Evolutionary conservation across 2,797 vertebrate species (phyloP), one percentile per base, ranked within the genome.

Genomic region (Macrochelys suwanniensis): DNA sequence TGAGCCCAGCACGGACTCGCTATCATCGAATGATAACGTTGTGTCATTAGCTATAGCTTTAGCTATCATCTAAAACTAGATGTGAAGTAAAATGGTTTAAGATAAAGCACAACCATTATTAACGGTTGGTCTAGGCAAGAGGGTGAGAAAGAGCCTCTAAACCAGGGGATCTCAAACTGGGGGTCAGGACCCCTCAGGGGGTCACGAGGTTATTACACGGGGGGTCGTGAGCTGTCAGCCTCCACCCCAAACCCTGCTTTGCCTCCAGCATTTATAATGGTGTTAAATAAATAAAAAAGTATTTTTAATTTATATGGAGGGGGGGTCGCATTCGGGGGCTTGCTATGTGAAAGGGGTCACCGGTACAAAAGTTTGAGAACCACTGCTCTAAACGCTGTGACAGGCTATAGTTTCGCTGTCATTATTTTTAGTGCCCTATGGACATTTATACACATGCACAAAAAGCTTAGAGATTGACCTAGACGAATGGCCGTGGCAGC

Each of bases 401-500:
- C n/a, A 23, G 83, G 0, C 31, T 78, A 42, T 31, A 82, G 89
- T 88, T 97, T 90, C 95, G 96, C 86, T 89, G 56, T 89, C 88
- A 77, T 95, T 79, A 93, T 89, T 85, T 95, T 85, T 86, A 80
- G 71, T 81, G 95, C 95, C 93, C 96, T 7, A 26, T 0, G 91
- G 95, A 88, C 78, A 51, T 61, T 78, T 42, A 11, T 28, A 80
- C 50, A 13, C 83, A 79, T 57, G 51, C 74, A 83, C 86, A 74
- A 7, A 57, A 84, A n/a, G 28, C 90, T 78, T 7, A 92, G 95
- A 89, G 89, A 88, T 57, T 33, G 19, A 85, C 90, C 78, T 91
- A 95, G 91, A 97, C 97, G 96, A 96, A 97, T 85, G 16, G 51
- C 28, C 25, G 25, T 87, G 88, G 95, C 89, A 88, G 82, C 87